phyloP scores from a whole-genome alignment of 2,888 invertebrate species.

The Sinhomidia bicolor region DNA sequence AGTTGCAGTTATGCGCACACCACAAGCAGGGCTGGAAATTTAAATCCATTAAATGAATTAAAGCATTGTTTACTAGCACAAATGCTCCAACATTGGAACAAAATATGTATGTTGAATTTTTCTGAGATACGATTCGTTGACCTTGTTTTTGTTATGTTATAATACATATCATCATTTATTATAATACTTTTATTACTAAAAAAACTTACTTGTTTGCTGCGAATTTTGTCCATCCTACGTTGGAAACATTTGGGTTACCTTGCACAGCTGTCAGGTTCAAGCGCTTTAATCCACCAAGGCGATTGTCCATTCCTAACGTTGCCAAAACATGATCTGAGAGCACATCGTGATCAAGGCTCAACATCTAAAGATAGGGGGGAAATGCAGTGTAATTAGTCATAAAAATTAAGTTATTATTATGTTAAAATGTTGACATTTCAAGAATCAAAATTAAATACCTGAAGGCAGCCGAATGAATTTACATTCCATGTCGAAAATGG shows the following conservation, averaged over 20 bases:
- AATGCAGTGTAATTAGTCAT: background rate
- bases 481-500: conserved; percentile 58
- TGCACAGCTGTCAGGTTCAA: conserved; percentile 75
- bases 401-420: background rate
- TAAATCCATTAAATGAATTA: background rate
- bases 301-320: conserved; percentile 70
- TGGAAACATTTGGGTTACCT: conserved; percentile 74
- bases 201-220: conserved; percentile 75
- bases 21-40: conserved; percentile 75
- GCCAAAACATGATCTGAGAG: conserved; percentile 77
- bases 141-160: too few species aligned
- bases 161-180: too few species aligned
- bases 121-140: too few species aligned
- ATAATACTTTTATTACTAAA: background rate
- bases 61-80: too few species aligned
- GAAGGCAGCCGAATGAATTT: conserved; percentile 67
- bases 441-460: conserved; percentile 57
- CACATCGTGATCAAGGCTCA: conserved; percentile 78
- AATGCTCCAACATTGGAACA: too few species aligned
- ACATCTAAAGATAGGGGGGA: too few species aligned
- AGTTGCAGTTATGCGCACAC: conserved; percentile 76
- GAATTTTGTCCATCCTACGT: conserved; percentile 77
- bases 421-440: background rate
- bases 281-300: conserved; percentile 74
- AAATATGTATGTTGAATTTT: too few species aligned